These are phyloP conservation scores for Prochilodus magdalenae DNA, from an alignment of 2,113 vertebrate species.

Conservation along the genomic window DNA sequence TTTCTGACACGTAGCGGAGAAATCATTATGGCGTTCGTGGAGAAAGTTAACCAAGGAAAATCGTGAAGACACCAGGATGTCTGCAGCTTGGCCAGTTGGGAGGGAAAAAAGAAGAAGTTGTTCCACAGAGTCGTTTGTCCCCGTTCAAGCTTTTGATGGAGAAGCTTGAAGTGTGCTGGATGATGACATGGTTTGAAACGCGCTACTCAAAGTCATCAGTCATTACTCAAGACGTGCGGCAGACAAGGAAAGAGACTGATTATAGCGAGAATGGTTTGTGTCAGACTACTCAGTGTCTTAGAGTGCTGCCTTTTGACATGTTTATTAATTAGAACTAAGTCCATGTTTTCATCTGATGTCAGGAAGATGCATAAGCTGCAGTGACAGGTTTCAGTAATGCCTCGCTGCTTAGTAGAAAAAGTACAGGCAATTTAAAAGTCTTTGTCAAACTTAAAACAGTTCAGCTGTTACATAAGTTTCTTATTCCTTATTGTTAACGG, in stretches of 20 bases:
- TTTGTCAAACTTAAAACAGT: slow-evolving; percentile 12
- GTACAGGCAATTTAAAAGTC: background rate
- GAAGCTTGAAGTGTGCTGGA: background rate
- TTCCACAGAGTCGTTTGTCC: background rate
- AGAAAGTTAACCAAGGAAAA: background rate
- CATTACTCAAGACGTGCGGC: background rate
- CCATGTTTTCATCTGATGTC: background rate
- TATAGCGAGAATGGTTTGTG: background rate
- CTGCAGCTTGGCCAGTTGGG: background rate
- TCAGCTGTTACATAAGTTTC: background rate
- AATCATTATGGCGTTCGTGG: background rate
- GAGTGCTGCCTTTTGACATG: slow-evolving; percentile 21
- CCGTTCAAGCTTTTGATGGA: background rate
- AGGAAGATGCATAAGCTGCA: slow-evolving; percentile 1
- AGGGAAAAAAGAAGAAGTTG: background rate
- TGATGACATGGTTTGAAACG: background rate
- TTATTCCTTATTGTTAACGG: background rate
- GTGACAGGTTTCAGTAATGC: slow-evolving; percentile 12
- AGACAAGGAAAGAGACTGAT: slow-evolving; percentile 7
- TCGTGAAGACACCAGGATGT: background rate
- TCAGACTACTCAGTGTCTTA: background rate
- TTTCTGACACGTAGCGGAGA: background rate
- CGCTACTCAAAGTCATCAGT: slow-evolving; percentile 11
- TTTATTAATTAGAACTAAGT: slow-evolving; percentile 28
- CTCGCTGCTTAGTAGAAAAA: background rate